Conservation (phyloP, 2,113 vertebrate genomes). For the Chloropsis hardwickii region DNA sequence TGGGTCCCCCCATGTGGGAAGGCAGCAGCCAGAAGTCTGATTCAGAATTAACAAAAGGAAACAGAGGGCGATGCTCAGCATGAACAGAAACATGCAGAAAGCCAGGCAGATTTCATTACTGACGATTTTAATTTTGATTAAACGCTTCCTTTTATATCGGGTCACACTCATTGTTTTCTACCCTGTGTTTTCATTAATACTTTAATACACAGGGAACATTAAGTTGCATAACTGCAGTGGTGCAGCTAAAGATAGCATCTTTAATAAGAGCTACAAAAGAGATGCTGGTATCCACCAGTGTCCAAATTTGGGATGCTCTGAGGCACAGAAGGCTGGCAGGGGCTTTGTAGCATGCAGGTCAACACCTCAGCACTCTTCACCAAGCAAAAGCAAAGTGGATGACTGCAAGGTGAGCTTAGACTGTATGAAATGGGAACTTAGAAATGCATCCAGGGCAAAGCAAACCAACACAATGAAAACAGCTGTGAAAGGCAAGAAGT, state of each 20-base stretch:
- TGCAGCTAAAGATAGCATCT: conserved; percentile 44
- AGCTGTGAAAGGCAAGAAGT: not conserved
- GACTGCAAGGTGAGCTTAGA: not conserved
- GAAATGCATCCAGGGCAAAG: not conserved
- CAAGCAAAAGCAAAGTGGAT: not conserved
- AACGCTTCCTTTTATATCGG: not conserved
- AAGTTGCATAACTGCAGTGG: not conserved
- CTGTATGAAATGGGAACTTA: not conserved
- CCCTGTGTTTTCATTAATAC: conserved; percentile 15
- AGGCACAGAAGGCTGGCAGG: not conserved
- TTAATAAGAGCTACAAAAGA: conserved; percentile 31
- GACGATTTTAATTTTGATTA: conserved; percentile 61
- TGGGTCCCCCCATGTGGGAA: not conserved
- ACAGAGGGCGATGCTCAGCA: not conserved
- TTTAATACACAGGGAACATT: not conserved
- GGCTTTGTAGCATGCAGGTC: not conserved
- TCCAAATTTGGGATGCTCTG: not conserved
- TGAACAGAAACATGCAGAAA: not conserved
- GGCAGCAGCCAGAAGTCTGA: conserved; percentile 12
- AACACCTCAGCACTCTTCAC: not conserved
- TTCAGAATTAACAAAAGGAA: conserved; percentile 38
- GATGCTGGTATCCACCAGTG: not conserved
- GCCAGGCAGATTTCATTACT: conserved; percentile 27
- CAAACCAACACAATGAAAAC: not conserved
- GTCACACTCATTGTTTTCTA: not conserved